Percentiles rank a stretch among this genome's conserved stretches.
phyloP scores from a whole-genome alignment of 2,888 invertebrate genomes.

The Rotaria magnacalcarata region DNA sequence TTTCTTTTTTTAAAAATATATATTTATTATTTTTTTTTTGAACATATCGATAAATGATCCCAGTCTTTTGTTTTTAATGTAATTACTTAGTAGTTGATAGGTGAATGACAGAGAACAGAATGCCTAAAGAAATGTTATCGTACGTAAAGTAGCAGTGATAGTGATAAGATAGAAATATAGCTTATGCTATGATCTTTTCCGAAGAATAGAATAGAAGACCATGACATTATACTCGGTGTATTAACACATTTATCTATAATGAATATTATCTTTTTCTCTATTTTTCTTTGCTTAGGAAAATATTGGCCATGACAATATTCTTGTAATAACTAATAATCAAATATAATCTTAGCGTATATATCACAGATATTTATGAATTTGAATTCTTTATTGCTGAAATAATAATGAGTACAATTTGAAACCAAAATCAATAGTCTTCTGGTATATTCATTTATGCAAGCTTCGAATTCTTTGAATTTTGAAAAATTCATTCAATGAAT shows the following conservation, averaged over 20 bases:
- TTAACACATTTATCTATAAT: background rate
- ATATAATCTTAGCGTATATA: background rate
- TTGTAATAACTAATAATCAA: background rate
- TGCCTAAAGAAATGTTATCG: slow-evolving; percentile 2
- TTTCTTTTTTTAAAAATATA: background rate
- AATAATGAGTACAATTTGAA: too few relatives aligned
- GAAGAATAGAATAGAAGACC: background rate
- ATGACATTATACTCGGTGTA: background rate
- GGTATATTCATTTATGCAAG: too few relatives aligned
- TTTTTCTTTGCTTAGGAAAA: background rate
- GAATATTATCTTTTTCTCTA: background rate
- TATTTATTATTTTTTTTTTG: slow-evolving; percentile 21
- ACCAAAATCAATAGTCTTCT: too few relatives aligned
- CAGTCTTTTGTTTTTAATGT: background rate
- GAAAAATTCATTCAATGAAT: too few relatives aligned
- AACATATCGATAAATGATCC: background rate
- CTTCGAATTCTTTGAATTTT: too few relatives aligned
- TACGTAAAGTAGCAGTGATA: background rate
- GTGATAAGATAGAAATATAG: background rate
- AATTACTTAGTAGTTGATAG: background rate
- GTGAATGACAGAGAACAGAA: background rate
- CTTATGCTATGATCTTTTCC: background rate
- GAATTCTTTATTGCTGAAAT: background rate
- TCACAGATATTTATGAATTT: background rate
- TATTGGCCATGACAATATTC: background rate